Conservation (phyloP, 2,113 vertebrate genomes). For the Nicator chloris region DNA sequence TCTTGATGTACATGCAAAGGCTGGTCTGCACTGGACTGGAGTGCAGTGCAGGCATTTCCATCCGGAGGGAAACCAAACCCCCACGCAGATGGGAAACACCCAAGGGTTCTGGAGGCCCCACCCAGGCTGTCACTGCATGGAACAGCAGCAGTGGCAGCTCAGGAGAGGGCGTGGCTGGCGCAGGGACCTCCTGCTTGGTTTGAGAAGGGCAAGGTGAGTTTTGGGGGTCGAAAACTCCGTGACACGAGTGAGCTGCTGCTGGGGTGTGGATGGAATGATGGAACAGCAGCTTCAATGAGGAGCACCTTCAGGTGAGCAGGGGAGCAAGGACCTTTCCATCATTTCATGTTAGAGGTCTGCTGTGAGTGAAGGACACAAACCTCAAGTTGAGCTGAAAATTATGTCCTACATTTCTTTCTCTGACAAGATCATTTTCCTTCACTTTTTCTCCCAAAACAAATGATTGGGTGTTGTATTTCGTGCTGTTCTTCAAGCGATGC, state of each 20-base stretch:
- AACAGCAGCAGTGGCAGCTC: not conserved
- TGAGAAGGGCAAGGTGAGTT: not conserved
- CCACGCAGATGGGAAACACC: not conserved
- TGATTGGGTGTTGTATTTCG: too few relatives aligned
- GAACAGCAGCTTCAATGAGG: not conserved
- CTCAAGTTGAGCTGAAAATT: not conserved
- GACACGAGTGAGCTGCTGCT: fast-evolving
- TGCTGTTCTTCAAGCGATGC: fast-evolving
- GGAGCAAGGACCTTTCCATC: not conserved
- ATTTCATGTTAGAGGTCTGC: not conserved
- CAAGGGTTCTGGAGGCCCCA: not conserved
- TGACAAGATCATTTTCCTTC: not conserved
- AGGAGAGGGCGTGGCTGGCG: too few relatives aligned
- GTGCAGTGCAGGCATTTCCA: not conserved
- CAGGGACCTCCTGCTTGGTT: not conserved
- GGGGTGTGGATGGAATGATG: not conserved
- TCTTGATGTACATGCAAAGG: fast-evolving
- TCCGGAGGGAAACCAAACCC: not conserved
- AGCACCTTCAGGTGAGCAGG: not conserved
- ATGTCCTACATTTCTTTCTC: not conserved
- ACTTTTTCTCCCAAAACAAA: not conserved
- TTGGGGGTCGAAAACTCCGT: not conserved
- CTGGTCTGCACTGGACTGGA: not conserved
- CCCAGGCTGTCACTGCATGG: fast-evolving
- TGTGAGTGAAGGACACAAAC: not conserved